These are phyloP conservation scores for Eulemur macaco DNA, from an alignment of 2,113 vertebrate species.

Conservation along the genomic window DNA sequence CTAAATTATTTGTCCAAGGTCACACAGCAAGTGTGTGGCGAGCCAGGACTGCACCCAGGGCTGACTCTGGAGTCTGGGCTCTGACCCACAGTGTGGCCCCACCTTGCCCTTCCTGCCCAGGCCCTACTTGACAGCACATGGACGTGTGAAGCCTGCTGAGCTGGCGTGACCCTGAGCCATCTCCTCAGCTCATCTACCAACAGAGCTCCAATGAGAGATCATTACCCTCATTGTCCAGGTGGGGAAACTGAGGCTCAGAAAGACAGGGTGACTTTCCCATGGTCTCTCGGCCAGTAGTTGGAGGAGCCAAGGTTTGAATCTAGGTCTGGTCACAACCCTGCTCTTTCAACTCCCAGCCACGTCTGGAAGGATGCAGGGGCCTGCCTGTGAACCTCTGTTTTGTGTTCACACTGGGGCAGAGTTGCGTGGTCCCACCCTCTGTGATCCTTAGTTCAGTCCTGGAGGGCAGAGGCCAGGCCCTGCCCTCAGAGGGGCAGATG, in stretches of 20 bases:
- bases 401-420: neutral
- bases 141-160: neutral
- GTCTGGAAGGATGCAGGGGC: neutral
- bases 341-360: neutral
- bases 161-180: neutral
- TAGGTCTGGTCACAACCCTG: neutral
- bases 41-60: neutral
- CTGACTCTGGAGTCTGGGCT: neutral
- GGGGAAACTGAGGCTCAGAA: neutral
- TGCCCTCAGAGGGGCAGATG: neutral
- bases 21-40: neutral
- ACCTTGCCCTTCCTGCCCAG: neutral
- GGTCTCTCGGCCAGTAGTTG: neutral
- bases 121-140: neutral
- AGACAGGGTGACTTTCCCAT: neutral
- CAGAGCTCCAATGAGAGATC: neutral
- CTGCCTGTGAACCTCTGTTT: neutral
- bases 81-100: accelerated
- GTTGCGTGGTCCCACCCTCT: neutral
- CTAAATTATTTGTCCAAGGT: neutral
- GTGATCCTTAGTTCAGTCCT: neutral
- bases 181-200: neutral
- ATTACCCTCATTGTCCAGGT: too few species aligned
- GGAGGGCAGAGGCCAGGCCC: neutral
- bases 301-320: neutral